Conservation (phyloP, 2,113 vertebrate species). For the Riparia riparia region DNA sequence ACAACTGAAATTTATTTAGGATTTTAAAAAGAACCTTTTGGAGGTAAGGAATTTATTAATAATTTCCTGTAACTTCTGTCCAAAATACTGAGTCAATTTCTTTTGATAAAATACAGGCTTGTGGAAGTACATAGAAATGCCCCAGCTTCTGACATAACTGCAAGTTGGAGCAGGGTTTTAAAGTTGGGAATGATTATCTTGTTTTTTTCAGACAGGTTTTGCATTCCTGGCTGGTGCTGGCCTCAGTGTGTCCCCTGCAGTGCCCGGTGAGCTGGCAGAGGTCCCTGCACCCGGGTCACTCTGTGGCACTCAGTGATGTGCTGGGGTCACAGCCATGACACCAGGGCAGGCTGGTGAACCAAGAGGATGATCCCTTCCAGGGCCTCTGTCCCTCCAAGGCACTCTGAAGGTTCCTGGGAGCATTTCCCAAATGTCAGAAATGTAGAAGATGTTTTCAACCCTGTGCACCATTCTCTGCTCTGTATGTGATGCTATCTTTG, state of each 20-base stretch:
- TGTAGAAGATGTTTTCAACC: background rate
- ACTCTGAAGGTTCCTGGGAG: background rate
- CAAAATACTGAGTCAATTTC: constrained; percentile 36
- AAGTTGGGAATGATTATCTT: background rate
- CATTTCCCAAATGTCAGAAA: background rate
- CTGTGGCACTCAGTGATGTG: background rate
- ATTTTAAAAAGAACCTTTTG: constrained; percentile 29
- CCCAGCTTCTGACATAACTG: background rate
- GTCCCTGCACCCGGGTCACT: too few species aligned
- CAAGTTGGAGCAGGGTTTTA: background rate
- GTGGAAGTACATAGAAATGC: background rate
- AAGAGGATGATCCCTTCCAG: background rate
- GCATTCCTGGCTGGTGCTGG: background rate
- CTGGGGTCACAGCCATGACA: fast-evolving
- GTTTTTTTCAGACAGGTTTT: background rate
- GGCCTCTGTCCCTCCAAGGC: background rate
- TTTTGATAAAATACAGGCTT: constrained; percentile 47
- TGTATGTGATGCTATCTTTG: fast-evolving
- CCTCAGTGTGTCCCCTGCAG: background rate
- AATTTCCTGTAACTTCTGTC: constrained; percentile 50
- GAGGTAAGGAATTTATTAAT: constrained; percentile 60
- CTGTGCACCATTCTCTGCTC: background rate
- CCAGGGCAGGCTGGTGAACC: background rate
- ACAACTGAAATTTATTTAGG: constrained; percentile 57
- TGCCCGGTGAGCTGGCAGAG: background rate